Percentiles rank a stretch among this genome's conserved stretches.
Conservation (phyloP, 2,113 vertebrate species). For the Prunella fulvescens region DNA sequence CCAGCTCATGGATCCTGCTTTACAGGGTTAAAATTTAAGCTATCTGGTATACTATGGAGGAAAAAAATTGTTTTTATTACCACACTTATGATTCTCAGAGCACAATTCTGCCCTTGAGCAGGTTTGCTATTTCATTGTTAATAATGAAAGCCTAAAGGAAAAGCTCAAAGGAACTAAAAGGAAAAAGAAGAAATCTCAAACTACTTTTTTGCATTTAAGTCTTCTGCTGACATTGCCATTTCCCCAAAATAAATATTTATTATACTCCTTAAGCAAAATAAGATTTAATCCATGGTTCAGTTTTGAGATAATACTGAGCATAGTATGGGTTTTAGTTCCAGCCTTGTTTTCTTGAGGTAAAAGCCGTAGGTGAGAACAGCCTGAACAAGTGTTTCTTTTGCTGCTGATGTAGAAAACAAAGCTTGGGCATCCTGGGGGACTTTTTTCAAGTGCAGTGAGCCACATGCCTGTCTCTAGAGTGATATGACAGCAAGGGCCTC, state of each 20-base stretch:
- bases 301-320: not conserved
- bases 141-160: constrained; percentile 37
- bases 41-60: not conserved
- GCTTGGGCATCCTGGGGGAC: not conserved
- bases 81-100: not conserved
- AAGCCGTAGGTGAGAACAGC: not conserved
- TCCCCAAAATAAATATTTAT: constrained; percentile 18
- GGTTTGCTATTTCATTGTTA: constrained; percentile 34
- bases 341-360: not conserved
- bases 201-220: not conserved
- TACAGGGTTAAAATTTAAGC: constrained; percentile 57
- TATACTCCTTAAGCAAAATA: not conserved
- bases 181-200: not conserved
- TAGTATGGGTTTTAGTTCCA: not conserved
- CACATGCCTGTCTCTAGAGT: not conserved
- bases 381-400: not conserved
- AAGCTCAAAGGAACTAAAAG: constrained; percentile 17
- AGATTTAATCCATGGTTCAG: not conserved
- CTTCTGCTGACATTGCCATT: not conserved
- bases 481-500: not conserved
- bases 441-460: not conserved
- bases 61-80: constrained; percentile 4
- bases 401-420: not conserved
- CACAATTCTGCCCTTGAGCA: constrained; percentile 22
- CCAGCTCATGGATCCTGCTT: not conserved